phyloP scores from a whole-genome alignment of 2,113 vertebrate genomes.

The Forbesichthys papilliferus region DNA sequence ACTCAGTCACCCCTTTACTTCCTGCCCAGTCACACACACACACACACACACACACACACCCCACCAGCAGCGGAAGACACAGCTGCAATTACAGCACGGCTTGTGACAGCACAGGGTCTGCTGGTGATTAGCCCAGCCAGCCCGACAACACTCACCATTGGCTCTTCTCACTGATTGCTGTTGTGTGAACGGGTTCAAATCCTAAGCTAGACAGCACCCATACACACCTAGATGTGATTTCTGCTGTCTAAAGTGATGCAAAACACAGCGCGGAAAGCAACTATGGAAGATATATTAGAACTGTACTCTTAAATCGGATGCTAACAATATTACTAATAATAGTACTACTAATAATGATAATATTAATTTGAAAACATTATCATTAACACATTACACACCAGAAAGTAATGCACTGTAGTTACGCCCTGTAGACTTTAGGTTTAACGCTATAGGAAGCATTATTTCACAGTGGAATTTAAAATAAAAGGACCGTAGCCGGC shows the following conservation, averaged over 20 bases:
- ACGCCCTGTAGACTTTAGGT: background rate
- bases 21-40: constrained; percentile 41
- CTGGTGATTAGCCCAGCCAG: constrained; percentile 39
- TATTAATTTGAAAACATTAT: background rate
- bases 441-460: background rate
- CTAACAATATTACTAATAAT: background rate
- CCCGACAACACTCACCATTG: constrained; percentile 14
- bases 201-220: constrained; percentile 35
- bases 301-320: background rate
- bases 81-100: constrained; percentile 47
- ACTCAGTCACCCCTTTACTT: constrained; percentile 59
- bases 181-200: constrained; percentile 37
- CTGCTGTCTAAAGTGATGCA: no score
- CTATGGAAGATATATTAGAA: no score
- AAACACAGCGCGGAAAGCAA: no score
- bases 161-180: constrained; percentile 14
- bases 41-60: constrained; percentile 11
- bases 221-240: no score
- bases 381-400: no score
- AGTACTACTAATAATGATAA: background rate
- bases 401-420: no score
- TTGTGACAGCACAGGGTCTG: constrained; percentile 29
- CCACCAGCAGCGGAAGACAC: constrained; percentile 29
- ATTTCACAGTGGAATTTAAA: background rate
- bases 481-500: background rate